These are phyloP conservation scores for Aphrophora alni DNA, from an alignment of 2,888 invertebrate genomes.

Conservation along the genomic window DNA sequence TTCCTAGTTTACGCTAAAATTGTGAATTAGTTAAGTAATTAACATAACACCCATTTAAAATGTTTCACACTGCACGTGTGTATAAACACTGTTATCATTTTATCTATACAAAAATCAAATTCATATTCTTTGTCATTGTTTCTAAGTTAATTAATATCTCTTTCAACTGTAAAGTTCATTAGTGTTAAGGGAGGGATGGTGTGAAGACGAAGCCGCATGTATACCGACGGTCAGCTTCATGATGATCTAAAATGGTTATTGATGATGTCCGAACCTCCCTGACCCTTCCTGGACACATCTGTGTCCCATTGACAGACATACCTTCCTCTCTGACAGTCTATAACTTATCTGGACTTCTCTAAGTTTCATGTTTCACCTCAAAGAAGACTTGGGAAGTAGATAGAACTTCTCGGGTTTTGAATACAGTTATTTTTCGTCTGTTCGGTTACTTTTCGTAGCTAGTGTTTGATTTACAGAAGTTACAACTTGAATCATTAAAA, in stretches of 20 bases:
- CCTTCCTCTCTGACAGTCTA: not conserved
- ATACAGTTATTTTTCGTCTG: too few relatives aligned
- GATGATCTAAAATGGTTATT: not conserved
- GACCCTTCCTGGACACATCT: constrained; percentile 2
- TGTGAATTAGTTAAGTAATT: too few relatives aligned
- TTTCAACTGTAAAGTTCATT: not conserved
- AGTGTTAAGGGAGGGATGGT: not conserved
- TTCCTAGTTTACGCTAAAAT: too few relatives aligned
- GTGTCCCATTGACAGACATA: not conserved
- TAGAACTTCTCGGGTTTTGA: not conserved
- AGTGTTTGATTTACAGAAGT: too few relatives aligned
- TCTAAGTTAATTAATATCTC: not conserved
- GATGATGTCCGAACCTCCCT: not conserved
- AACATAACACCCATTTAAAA: too few relatives aligned
- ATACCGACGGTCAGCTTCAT: not conserved
- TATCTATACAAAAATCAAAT: too few relatives aligned
- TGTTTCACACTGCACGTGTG: too few relatives aligned
- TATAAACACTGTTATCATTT: too few relatives aligned
- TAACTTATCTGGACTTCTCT: not conserved
- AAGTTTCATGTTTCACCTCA: not conserved
- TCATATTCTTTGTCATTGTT: too few relatives aligned
- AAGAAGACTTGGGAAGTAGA: not conserved
- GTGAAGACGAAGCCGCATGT: not conserved
- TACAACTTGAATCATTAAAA: too few relatives aligned
- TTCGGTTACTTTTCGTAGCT: too few relatives aligned